These are phyloP conservation scores for Craterocephalus amniculus DNA, from an alignment of 2,797 vertebrate species.

Conservation along the genomic window DNA sequence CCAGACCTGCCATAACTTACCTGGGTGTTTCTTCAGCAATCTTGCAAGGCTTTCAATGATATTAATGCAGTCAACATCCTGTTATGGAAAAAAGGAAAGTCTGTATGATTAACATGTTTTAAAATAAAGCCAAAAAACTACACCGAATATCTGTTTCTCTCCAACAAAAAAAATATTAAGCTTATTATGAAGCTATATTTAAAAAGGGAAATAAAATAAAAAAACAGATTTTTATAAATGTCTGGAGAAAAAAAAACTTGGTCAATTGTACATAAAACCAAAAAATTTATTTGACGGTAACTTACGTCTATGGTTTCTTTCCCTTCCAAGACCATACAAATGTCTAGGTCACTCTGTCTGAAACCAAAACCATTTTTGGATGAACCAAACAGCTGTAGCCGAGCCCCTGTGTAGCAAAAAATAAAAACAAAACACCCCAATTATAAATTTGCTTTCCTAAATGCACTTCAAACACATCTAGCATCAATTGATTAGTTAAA, in stretches of 20 bases:
- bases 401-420: constrained; percentile 82
- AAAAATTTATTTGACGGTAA: background rate
- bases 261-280: background rate
- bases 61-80: constrained; percentile 90
- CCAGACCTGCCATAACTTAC: constrained; percentile 63
- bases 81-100: constrained; percentile 21
- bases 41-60: constrained; percentile 92
- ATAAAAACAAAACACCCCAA: background rate
- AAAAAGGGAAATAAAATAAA: background rate
- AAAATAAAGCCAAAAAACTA: background rate
- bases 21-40: constrained; percentile 90
- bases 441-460: background rate
- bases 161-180: background rate
- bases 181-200: background rate
- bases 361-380: constrained; percentile 98
- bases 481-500: background rate
- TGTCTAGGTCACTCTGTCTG: constrained; percentile 95
- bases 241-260: too few relatives aligned
- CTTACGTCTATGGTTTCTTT: constrained; percentile 89
- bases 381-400: constrained; percentile 92
- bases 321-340: constrained; percentile 94
- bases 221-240: too few relatives aligned
- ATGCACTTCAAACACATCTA: background rate
- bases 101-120: background rate
- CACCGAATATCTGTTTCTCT: background rate